Evolutionary conservation across 2,797 vertebrate genomes (phyloP), one percentile per base, ranked within the genome.

Genomic region (Rhodeus uyekii): DNA sequence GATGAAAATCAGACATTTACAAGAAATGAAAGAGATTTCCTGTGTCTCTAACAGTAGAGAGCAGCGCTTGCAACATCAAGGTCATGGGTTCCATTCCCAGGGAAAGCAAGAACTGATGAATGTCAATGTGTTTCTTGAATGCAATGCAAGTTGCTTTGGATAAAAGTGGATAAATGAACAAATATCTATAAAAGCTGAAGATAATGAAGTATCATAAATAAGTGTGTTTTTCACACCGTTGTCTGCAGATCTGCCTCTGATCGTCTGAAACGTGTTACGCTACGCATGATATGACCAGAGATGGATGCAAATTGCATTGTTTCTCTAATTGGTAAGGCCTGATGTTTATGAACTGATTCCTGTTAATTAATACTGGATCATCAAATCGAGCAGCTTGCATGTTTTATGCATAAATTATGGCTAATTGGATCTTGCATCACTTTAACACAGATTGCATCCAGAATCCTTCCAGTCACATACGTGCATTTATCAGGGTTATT

Each of bases 331-430:
- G 91, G 88, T 87, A 86, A 83, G 91, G 88, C 90, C 87, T 80
- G 89, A 87, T 87, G 89, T 82, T 86, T 93, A 93, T 93, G 92
- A 94, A 94, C 90, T 92, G 91, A 89, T 87, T 92, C 91, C 88
- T 89, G 92, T 92, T 94, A 93, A 94, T 93, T 93, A 93, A 92
- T 89, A 89, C 84, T 87, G 80, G 73, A 90, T 87, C 90, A 81
- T 90, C 85, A 88, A 91, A 92, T 91, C 87, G 88, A 91, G 92
- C 91, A 87, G 75, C 69, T 88, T 81, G 83, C 89, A 90, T 89
- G 90, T 89, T 91, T 88, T 86, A 44, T 4, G 90, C 90, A 92
- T 90, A 91, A 91, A 94, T 93, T 92, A 91, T 73, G 79, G 73
- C 83, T 92, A 93, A 93, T 92, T 92, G 89, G 88, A 74, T 71